Base-by-base conservation (phyloP, 2,888 invertebrate genomes). In the Girardia tigrina region DNA sequence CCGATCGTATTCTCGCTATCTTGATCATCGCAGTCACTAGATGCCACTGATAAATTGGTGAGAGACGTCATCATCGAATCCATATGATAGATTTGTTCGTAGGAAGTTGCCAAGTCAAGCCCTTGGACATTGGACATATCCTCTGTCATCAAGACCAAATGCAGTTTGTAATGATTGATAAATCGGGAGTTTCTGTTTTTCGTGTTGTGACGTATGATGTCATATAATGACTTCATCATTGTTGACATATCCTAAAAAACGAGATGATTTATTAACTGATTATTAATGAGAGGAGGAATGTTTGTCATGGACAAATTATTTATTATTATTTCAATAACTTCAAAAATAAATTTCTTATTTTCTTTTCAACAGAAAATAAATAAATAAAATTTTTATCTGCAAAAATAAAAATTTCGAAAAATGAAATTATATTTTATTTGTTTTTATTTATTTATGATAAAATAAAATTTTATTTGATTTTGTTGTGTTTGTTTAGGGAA, bases 151-250 rank as follows among this genome's bases (percentile, higher is more conserved):
- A 56, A 16, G 20, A 56, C 56, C 23, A 56, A 56, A 56, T 56
- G 56, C 56, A 56, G 56, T n/a, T 56, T 56, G 56, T 56, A 56
- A 56, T 56, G 56, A 56, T 56, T 56, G n/a, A 56, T 56, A n/a
- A 56, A 56, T 56, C 56, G 4, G 6, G 56, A 56, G 2, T n/a
- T 56, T 56, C 56, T 4, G n/a, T 56, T 56, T 56, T 56, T 56
- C 56, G 56, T 56, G 56, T 56, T 56, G n/a, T 56, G 56, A 12
- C 56, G 4, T 12, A 56, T 56, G 4, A 56, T 56, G 56, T 56
- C 56, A 56, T 56, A 56, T n/a, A 56, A 23, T 8, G 56, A 56
- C n/a, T 56, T 56, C 56, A 56, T 56, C 56, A 56, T 56, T n/a
- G 56, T 56, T n/a, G 56, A 56, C 56, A 56, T 56, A n/a, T 56